A percentile compares a stretch with the other conserved stretches of the same genome.
phyloP scores from a whole-genome alignment of 2,888 invertebrate genomes.

The Corythucha ciliata region DNA sequence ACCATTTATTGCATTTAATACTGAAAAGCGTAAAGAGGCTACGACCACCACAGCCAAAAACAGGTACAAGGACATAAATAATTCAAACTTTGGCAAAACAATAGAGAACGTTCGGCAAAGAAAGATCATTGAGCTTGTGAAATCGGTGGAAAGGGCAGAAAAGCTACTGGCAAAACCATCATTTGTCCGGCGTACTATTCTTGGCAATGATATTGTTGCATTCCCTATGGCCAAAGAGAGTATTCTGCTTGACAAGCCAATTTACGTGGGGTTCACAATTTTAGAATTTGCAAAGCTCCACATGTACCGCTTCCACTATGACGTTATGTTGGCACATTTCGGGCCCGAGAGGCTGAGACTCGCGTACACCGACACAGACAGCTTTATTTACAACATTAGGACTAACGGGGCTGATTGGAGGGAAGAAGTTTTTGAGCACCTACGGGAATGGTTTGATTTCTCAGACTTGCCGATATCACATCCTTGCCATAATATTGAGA shows the following conservation, averaged over 20 bases:
- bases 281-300: neutral
- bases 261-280: neutral
- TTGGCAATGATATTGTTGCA: neutral
- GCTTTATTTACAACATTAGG: neutral
- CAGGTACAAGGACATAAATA: neutral
- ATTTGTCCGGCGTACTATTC: neutral
- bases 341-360: too few relatives aligned
- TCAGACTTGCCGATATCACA: constrained; percentile 34
- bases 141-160: neutral
- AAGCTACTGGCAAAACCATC: neutral
- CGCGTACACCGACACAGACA: neutral
- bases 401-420: too few relatives aligned
- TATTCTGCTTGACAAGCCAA: neutral
- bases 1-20: constrained; percentile 34
- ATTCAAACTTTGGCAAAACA: neutral
- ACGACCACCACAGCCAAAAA: neutral
- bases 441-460: too few relatives aligned
- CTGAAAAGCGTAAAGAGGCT: neutral
- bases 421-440: too few relatives aligned
- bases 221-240: neutral
- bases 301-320: neutral
- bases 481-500: constrained; percentile 5
- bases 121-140: neutral
- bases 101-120: neutral
- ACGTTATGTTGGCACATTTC: too few relatives aligned